Base-by-base conservation (phyloP, 2,888 invertebrate species). In the Sinohyriopsis cumingii region DNA sequence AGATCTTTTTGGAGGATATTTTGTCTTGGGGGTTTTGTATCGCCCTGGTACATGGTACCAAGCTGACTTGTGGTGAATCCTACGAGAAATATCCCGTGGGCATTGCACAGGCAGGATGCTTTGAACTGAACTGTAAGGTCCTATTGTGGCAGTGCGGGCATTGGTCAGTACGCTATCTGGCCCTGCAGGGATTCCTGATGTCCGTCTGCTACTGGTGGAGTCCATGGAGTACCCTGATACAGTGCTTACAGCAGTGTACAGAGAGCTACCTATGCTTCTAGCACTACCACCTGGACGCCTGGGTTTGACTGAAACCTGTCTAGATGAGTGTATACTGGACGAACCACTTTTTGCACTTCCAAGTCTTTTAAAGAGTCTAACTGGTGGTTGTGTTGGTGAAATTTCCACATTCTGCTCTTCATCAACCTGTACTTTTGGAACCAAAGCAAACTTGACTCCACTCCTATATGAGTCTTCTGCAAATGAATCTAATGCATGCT, bases 1-100 rank as follows among this genome's bases (percentile, higher is more conserved):
- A 15, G 81, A 79, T 18, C 86, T 70, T 67, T 85, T 86, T 18
- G 84, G 77, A 20, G 86, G 80, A 45, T 73, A 65, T 24, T 79
- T 76, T 57, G 80, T 73, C 1, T 82, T 72, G 5, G 63, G 56
- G 0, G 87, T 88, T 45, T 77, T 66, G 72, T 88, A 88, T 20
- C 88, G 78, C 0, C 88, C 88, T 0, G 88, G 88, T 5, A 87
- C 86, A 77, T 88, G 88, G 68, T 87, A 88, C 86, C 87, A 88
- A 15, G 88, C 87, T 22, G 87, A 83, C 33, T 77, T 78, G 73
- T 88, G 88, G 64, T 84, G 84, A 22, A 82, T 68, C 12, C 59
- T 68, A 22, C 68, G 70, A 15, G 72, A 69, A 53, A 81, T 72
- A 33, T 83, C 82, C 22, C 79, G 69, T 1, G 82, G 84, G 20